Evolutionary conservation across 2,888 invertebrate genomes (phyloP).

Genomic region (Nasonovia ribisnigri): DNA sequence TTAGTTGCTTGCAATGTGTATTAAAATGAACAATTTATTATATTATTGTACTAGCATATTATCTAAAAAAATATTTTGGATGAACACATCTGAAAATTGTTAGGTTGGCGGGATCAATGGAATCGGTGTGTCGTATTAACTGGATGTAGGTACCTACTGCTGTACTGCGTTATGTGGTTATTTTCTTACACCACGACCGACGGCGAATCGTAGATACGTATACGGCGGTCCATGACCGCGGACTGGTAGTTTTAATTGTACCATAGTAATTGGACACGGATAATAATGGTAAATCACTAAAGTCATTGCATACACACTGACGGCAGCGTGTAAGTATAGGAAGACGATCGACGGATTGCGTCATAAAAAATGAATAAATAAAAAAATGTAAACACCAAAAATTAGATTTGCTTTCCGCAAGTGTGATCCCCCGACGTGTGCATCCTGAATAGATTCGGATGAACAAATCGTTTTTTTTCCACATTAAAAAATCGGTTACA

Average conservation of each 20-base stretch:
- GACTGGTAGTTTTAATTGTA: conserved; percentile 36
- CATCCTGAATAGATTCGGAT: conserved; percentile 42
- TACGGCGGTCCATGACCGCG: background rate
- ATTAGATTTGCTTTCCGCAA: conserved; percentile 61
- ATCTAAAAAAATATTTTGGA: too few species aligned
- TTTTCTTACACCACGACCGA: background rate
- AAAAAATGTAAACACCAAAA: conserved; percentile 38
- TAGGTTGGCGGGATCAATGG: background rate
- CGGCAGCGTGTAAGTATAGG: background rate
- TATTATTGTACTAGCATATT: too few species aligned
- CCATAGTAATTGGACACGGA: conserved; percentile 40
- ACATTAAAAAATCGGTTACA: conserved; percentile 47
- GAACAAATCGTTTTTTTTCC: conserved; percentile 32
- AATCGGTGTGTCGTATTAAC: background rate
- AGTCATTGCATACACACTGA: conserved; percentile 34
- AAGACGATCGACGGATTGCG: background rate
- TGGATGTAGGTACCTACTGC: background rate
- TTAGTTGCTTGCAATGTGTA: too few species aligned
- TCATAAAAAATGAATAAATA: background rate
- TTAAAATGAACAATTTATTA: too few species aligned
- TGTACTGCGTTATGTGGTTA: background rate
- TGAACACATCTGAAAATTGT: background rate
- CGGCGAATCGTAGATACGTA: background rate
- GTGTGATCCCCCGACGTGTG: conserved; percentile 40
- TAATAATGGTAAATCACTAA: conserved; percentile 28